Evolutionary conservation across 2,113 vertebrate genomes (phyloP).

Genomic region (Sturnus vulgaris): DNA sequence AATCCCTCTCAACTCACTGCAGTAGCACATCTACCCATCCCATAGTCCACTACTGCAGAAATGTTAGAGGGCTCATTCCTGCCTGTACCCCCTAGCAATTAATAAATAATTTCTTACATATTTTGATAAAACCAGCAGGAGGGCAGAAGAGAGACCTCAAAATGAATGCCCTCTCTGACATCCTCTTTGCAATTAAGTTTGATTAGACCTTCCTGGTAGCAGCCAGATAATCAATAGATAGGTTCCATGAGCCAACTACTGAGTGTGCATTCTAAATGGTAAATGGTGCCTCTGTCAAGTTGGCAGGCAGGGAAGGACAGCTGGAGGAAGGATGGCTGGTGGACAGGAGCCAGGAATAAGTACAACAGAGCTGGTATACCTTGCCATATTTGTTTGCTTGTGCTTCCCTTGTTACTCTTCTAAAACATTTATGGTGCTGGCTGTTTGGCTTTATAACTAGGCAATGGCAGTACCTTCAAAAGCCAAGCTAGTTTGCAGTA

Average conservation of each 20-base stretch:
- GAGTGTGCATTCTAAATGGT: not conserved
- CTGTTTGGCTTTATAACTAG: not conserved
- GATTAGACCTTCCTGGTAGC: not conserved
- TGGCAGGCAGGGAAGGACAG: not conserved
- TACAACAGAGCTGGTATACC: not conserved
- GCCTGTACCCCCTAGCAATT: not conserved
- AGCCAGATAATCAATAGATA: not conserved
- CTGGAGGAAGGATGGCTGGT: not conserved
- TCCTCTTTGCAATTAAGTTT: not conserved
- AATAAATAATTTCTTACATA: not conserved
- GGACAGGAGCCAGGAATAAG: not conserved
- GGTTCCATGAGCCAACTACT: not conserved
- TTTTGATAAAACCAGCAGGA: not conserved
- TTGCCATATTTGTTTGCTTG: not conserved
- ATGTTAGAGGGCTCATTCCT: not conserved
- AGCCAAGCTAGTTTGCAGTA: not conserved
- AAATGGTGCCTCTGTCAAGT: not conserved
- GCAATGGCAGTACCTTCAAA: not conserved
- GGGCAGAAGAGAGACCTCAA: not conserved
- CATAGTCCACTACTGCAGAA: not conserved
- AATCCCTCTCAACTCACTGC: not conserved
- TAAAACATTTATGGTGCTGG: not conserved
- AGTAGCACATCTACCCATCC: not conserved
- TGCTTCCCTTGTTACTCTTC: not conserved
- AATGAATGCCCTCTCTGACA: not conserved